These are phyloP conservation scores for Altica lythri DNA, from an alignment of 2,888 invertebrate species.

Conservation along the genomic window DNA sequence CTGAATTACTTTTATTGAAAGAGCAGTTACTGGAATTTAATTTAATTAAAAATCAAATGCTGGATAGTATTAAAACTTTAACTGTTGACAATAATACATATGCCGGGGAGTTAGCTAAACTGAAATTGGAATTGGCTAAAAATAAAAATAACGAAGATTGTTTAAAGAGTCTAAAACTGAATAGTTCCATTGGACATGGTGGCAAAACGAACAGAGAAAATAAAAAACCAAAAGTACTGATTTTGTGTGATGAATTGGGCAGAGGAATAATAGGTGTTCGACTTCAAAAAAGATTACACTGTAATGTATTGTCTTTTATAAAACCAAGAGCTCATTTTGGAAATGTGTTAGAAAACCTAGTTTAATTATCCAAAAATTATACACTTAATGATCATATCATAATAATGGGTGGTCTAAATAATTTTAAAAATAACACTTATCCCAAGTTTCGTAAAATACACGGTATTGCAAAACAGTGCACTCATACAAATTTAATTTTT, in stretches of 20 bases:
- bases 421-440: conserved; percentile 1
- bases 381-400: background rate
- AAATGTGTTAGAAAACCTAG: background rate
- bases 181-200: background rate
- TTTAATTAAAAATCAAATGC: too few species aligned
- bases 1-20: too few species aligned
- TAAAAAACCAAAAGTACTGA: background rate
- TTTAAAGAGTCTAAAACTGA: conserved; percentile 1
- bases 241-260: background rate
- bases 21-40: too few species aligned
- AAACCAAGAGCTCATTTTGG: background rate
- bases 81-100: too few species aligned
- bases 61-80: too few species aligned
- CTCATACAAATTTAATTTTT: background rate
- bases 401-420: background rate
- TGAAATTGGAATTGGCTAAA: background rate
- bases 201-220: background rate
- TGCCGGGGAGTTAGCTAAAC: background rate
- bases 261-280: background rate
- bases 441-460: background rate
- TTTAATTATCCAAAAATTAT: background rate
- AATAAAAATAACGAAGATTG: background rate
- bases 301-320: background rate
- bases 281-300: background rate
- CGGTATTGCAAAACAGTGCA: background rate